These are phyloP conservation scores for Falco novaeseelandiae DNA, from an alignment of 2,797 vertebrate genomes.

Conservation along the genomic window DNA sequence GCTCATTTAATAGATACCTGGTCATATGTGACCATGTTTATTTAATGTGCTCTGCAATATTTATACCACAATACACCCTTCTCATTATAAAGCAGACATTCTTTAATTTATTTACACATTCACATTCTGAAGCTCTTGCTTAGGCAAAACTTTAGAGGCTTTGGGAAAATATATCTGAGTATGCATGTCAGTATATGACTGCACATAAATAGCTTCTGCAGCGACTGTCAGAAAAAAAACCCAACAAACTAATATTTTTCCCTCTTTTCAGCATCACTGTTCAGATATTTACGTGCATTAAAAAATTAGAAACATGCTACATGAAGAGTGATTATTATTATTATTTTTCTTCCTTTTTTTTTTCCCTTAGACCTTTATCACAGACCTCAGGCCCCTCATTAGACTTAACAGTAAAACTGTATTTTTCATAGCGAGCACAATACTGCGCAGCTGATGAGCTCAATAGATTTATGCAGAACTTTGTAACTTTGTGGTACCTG, in stretches of 20 bases:
- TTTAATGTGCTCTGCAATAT: slow-evolving; percentile 46
- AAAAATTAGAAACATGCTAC: neutral
- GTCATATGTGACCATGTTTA: slow-evolving; percentile 55
- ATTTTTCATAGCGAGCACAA: neutral
- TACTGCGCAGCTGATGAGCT: neutral
- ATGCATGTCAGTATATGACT: neutral
- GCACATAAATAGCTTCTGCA: neutral
- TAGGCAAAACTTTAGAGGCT: neutral
- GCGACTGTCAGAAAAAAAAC: neutral
- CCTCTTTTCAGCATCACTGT: neutral
- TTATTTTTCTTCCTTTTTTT: neutral
- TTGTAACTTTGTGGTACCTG: neutral
- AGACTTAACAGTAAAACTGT: neutral
- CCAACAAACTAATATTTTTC: neutral
- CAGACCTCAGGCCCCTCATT: neutral
- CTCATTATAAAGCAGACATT: slow-evolving; percentile 22
- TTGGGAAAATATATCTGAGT: neutral
- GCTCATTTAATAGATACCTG: slow-evolving; percentile 54
- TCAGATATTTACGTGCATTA: neutral
- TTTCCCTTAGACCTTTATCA: neutral
- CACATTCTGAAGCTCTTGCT: neutral
- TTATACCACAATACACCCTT: slow-evolving; percentile 10
- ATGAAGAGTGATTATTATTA: neutral
- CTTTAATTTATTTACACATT: neutral
- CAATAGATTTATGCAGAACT: neutral